Percentiles rank a stretch among this genome's conserved stretches.
Conservation (phyloP, 1,140 invertebrate species). For the Caenorhabditis inopinata region DNA sequence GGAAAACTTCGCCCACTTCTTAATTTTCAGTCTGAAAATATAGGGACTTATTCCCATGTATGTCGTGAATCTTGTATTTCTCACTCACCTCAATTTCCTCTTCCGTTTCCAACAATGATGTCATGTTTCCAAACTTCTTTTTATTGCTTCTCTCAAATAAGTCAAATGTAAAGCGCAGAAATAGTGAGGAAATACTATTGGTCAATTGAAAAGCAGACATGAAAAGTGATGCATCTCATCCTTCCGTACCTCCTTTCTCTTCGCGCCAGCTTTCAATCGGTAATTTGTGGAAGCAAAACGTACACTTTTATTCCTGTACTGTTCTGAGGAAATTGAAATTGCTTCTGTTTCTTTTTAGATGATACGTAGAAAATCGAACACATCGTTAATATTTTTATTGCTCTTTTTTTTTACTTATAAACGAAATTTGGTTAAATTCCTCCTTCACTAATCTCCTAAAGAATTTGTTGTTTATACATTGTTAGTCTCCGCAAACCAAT, state of each 20-base stretch:
- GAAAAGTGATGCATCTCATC: conserved; percentile 14
- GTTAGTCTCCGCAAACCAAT: background rate
- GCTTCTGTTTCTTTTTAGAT: too few species aligned
- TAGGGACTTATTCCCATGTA: too few species aligned
- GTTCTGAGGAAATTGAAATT: too few species aligned
- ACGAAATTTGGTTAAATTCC: too few species aligned
- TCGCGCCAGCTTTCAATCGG: background rate
- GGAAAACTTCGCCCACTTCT: too few species aligned
- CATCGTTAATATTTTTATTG: background rate
- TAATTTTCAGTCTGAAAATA: too few species aligned
- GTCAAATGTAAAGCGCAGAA: background rate
- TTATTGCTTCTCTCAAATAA: background rate
- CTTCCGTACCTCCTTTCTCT: background rate
- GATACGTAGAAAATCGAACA: too few species aligned
- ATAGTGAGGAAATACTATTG: background rate
- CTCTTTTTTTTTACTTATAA: background rate
- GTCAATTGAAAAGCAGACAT: conserved; percentile 1
- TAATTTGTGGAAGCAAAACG: background rate
- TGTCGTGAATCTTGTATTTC: too few species aligned
- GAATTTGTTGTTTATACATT: background rate
- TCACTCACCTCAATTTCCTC: background rate
- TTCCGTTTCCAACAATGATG: conserved; percentile 6
- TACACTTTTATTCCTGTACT: background rate
- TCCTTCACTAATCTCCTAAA: too few species aligned
- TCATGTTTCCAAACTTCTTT: conserved; percentile 15